phyloP scores from a whole-genome alignment of 1,140 invertebrate genomes.

The Heliconius hewitsoni region DNA sequence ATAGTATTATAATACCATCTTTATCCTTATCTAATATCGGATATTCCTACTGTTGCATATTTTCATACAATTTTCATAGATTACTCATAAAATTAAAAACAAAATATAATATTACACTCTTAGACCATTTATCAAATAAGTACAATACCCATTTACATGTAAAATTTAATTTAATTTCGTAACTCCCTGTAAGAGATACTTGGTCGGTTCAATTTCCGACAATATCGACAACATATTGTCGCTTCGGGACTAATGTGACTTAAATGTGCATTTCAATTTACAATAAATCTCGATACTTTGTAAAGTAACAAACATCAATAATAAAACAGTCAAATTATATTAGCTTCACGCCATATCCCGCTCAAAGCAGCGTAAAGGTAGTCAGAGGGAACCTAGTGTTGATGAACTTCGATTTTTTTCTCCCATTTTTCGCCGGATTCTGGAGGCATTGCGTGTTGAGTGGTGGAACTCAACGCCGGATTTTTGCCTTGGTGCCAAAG shows the following conservation, averaged over 20 bases:
- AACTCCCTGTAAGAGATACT: conserved; percentile 43
- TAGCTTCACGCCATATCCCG: not conserved
- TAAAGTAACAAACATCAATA: not conserved
- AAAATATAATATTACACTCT: too few species aligned
- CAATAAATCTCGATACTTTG: not conserved
- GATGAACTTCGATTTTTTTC: too few species aligned
- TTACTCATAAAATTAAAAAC: too few species aligned
- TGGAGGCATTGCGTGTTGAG: too few species aligned
- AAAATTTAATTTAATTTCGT: conserved; percentile 21
- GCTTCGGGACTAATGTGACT: conserved; percentile 55
- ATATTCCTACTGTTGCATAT: too few species aligned
- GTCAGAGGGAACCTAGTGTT: not conserved
- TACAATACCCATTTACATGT: too few species aligned
- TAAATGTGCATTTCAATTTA: conserved; percentile 50
- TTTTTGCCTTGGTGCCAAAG: too few species aligned
- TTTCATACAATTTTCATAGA: too few species aligned
- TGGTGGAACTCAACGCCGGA: too few species aligned
- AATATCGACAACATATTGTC: conserved; percentile 55
- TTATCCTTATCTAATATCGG: too few species aligned
- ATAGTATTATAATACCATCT: too few species aligned
- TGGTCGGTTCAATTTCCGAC: conserved; percentile 65
- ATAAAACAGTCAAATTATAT: not conserved
- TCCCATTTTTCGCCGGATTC: not conserved
- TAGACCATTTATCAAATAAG: too few species aligned
- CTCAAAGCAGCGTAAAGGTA: not conserved